These are phyloP conservation scores for Antrozous pallidus DNA, from an alignment of 2,797 vertebrate genomes.

Conservation along the genomic window DNA sequence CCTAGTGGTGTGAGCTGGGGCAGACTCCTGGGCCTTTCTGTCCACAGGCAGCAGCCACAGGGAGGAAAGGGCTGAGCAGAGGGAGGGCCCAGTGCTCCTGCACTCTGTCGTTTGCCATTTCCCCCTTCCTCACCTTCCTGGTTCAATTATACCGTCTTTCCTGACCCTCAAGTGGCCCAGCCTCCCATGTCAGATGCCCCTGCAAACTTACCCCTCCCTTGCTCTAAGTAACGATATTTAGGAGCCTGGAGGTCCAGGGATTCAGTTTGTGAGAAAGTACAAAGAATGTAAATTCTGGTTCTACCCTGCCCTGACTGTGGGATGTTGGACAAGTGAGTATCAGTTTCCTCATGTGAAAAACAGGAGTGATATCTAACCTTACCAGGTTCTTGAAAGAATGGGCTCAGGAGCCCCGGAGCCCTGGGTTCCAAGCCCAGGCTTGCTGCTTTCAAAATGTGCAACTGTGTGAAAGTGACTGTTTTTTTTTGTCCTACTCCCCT, in stretches of 20 bases:
- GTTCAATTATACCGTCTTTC: not conserved
- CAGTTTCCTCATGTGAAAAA: not conserved
- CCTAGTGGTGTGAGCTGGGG: not conserved
- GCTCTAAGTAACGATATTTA: not conserved
- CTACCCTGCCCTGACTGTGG: not conserved
- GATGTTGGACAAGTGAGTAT: not conserved
- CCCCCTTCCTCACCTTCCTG: not conserved
- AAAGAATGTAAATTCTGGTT: slow-evolving; percentile 43
- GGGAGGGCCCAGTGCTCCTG: not conserved
- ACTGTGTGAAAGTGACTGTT: not conserved
- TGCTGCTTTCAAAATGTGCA: not conserved
- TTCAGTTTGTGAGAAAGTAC: not conserved
- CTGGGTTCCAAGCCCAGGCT: not conserved
- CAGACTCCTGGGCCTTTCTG: not conserved
- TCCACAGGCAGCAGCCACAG: too few relatives aligned
- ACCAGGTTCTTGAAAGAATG: not conserved
- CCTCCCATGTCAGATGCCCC: not conserved
- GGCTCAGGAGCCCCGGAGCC: not conserved
- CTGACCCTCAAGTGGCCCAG: not conserved
- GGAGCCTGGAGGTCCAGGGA: not conserved
- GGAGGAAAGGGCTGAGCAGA: not conserved
- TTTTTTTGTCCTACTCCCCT: not conserved
- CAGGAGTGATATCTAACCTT: not conserved
- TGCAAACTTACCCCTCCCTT: not conserved
- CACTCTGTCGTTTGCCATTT: not conserved